Evolutionary conservation across 1,140 invertebrate species (phyloP).

Genomic region (Drosophila aff.): DNA sequence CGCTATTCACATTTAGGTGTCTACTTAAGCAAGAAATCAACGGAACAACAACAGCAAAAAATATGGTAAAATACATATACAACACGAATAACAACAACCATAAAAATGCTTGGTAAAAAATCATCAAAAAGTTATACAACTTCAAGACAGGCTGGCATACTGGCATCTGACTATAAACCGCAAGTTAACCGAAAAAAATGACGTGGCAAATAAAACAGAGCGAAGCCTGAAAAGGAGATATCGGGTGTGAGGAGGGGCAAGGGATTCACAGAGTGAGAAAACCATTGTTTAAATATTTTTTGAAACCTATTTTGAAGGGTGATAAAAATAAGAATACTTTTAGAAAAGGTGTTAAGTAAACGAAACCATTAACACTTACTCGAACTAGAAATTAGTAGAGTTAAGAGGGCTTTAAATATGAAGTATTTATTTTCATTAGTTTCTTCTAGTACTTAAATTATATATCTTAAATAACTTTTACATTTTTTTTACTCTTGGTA

Average conservation of each 20-base stretch:
- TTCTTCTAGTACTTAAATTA: too few relatives aligned
- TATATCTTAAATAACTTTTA: too few relatives aligned
- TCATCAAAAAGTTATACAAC: constrained; percentile 81
- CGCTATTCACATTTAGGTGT: constrained; percentile 83
- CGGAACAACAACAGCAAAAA: constrained; percentile 29
- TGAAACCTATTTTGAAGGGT: neutral
- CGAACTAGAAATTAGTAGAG: too few relatives aligned
- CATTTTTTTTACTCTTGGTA: too few relatives aligned
- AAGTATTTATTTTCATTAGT: too few relatives aligned
- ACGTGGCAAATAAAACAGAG: constrained; percentile 81
- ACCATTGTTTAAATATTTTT: neutral
- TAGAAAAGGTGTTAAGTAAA: neutral
- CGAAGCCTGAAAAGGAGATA: constrained; percentile 51
- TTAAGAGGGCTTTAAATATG: too few relatives aligned
- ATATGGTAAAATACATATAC: constrained; percentile 31
- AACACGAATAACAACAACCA: constrained; percentile 38
- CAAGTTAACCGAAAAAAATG: constrained; percentile 69
- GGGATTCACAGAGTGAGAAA: constrained; percentile 15
- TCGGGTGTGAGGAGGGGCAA: constrained; percentile 13
- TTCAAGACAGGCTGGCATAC: constrained; percentile 45
- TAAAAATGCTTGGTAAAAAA: constrained; percentile 49
- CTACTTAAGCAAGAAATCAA: constrained; percentile 76
- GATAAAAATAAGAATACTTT: neutral
- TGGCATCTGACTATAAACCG: constrained; percentile 59
- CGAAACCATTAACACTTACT: too few relatives aligned